phyloP scores from a whole-genome alignment of 2,888 invertebrate species.

The Xylota sylvarum region DNA sequence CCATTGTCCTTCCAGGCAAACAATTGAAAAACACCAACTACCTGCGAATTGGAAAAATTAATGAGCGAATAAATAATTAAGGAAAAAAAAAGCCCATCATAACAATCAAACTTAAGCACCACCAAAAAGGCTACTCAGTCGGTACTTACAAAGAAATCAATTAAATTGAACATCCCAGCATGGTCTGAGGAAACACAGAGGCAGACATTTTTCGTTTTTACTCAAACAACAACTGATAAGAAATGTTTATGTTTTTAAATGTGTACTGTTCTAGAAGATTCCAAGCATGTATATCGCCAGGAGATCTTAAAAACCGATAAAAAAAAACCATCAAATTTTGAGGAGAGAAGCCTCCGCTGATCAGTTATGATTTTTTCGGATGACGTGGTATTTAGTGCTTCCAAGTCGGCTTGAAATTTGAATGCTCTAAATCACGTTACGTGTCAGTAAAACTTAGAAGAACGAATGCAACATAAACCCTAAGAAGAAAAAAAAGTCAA shows the following conservation, averaged over 20 bases:
- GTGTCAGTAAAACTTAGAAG: neutral
- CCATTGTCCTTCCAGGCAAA: neutral
- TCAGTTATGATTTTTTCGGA: neutral
- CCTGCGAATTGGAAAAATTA: constrained; percentile 38
- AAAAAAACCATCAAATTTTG: neutral
- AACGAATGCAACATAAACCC: neutral
- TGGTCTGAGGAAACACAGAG: too few relatives aligned
- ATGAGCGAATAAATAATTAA: constrained; percentile 37
- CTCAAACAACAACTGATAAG: neutral
- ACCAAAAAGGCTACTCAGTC: constrained; percentile 4
- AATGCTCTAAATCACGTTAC: neutral
- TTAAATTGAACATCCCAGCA: constrained; percentile 3
- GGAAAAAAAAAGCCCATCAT: constrained; percentile 10
- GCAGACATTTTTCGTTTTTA: neutral
- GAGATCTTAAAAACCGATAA: neutral
- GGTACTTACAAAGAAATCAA: constrained; percentile 13
- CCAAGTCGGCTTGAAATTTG: neutral
- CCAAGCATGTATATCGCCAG: too few relatives aligned
- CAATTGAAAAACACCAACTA: constrained; percentile 2
- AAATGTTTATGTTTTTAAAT: neutral
- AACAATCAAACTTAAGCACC: constrained; percentile 36
- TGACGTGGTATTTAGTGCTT: neutral
- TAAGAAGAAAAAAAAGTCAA: neutral
- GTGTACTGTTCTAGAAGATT: neutral
- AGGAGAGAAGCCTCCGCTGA: too few relatives aligned